Conservation (phyloP, 2,113 vertebrate genomes). For the Semnornis frantzii region DNA sequence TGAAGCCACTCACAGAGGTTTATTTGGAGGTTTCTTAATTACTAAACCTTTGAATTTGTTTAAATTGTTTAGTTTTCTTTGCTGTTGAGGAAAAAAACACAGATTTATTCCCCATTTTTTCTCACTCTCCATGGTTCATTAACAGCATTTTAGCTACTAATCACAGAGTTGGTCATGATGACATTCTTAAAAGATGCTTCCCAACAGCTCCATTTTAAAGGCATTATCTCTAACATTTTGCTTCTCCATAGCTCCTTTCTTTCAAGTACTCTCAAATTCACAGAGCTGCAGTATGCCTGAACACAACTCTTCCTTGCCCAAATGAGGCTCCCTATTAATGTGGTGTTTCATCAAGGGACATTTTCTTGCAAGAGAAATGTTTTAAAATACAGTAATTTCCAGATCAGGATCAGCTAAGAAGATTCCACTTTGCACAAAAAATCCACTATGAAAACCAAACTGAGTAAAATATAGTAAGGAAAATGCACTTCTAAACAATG, state of each 20-base stretch:
- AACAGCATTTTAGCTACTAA: background rate
- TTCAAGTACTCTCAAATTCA: background rate
- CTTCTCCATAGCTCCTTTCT: background rate
- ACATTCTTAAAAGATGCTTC: background rate
- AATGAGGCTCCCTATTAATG: background rate
- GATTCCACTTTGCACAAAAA: background rate
- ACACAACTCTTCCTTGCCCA: too few species aligned
- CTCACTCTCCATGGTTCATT: background rate
- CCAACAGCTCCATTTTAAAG: background rate
- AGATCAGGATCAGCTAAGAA: background rate
- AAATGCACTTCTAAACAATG: background rate
- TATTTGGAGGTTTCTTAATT: background rate
- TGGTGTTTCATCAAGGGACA: background rate
- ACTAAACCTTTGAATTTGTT: conserved; percentile 9
- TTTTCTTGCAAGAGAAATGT: background rate
- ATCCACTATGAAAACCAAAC: background rate
- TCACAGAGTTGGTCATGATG: background rate
- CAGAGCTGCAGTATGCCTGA: too few species aligned
- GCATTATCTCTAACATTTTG: background rate
- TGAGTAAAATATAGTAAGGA: background rate
- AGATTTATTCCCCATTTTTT: background rate
- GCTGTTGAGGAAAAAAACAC: background rate
- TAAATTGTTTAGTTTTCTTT: background rate
- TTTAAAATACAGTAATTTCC: background rate
- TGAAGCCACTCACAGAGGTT: background rate